Evolutionary conservation across 2,113 vertebrate genomes (phyloP).

Genomic region (Pterocles burchelli): DNA sequence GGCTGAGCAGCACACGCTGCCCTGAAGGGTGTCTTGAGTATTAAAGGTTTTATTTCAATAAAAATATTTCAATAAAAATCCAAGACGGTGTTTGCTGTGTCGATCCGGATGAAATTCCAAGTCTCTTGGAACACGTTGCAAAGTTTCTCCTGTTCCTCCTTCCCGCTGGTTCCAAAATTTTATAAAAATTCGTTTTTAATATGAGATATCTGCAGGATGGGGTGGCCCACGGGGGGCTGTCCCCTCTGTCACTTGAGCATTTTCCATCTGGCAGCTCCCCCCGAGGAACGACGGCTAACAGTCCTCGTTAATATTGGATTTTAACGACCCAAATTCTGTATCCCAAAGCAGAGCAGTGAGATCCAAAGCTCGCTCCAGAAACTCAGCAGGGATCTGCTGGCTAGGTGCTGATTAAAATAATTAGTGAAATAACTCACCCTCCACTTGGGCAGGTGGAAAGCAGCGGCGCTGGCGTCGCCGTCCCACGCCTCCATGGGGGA

Average conservation of each 20-base stretch:
- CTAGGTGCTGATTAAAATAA: accelerated
- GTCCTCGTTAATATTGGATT: accelerated
- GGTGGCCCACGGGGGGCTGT: not conserved
- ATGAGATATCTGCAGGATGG: accelerated
- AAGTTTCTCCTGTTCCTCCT: not conserved
- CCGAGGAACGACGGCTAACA: accelerated
- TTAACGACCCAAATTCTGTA: not conserved
- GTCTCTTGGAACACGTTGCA: accelerated
- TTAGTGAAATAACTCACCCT: constrained; percentile 68
- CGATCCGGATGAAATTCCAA: not conserved
- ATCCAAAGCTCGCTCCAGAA: not conserved
- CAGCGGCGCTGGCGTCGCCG: constrained; percentile 42
- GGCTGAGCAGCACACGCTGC: accelerated
- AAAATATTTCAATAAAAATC: not conserved
- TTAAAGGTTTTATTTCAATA: not conserved
- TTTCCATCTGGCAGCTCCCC: not conserved
- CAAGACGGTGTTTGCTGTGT: accelerated
- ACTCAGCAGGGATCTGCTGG: not conserved
- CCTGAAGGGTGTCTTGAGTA: accelerated
- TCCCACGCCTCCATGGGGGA: constrained; percentile 70
- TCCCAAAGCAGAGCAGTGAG: accelerated
- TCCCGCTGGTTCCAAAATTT: accelerated
- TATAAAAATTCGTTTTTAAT: accelerated
- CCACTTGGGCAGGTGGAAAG: constrained; percentile 76
- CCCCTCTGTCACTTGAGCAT: accelerated